A percentile compares a stretch with the other conserved stretches of the same genome.
Evolutionary conservation across 2,888 invertebrate genomes (phyloP).

Genomic region (Philonicus albiceps): DNA sequence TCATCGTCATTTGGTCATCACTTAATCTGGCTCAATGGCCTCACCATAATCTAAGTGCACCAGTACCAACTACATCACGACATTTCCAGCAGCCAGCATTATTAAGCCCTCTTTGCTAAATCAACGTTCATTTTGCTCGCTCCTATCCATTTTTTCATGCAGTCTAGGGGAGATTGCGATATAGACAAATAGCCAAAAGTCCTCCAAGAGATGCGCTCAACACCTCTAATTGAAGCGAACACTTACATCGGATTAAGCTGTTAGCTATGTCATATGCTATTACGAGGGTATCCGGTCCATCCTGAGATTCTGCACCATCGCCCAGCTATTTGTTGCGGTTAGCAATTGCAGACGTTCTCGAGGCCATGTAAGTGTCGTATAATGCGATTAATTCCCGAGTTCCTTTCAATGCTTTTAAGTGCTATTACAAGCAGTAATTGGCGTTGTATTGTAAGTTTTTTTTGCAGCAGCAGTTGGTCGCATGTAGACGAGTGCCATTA

Average conservation of each 20-base stretch:
- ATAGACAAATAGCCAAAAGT: not conserved
- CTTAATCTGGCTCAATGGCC: not conserved
- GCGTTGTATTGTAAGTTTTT: no score
- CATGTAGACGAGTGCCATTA: no score
- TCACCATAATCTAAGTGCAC: not conserved
- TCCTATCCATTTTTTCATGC: not conserved
- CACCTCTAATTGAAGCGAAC: not conserved
- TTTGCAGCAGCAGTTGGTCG: no score
- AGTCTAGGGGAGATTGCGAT: not conserved
- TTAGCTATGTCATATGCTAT: not conserved
- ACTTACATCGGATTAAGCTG: slow-evolving; percentile 1
- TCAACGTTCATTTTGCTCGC: no score
- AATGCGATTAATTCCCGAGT: not conserved
- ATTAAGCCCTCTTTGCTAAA: not conserved
- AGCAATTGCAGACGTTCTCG: not conserved
- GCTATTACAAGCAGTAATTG: not conserved
- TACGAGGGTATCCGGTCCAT: slow-evolving; percentile 1
- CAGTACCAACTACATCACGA: not conserved
- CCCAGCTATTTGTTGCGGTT: not conserved
- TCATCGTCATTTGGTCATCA: slow-evolving; percentile 2
- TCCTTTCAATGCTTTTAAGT: not conserved
- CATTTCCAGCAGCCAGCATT: not conserved
- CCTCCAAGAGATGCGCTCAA: not conserved
- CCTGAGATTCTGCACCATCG: not conserved
- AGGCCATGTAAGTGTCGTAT: not conserved